Evolutionary conservation across 2,888 invertebrate species (phyloP).

Genomic region (Agrochola lychnidis): DNA sequence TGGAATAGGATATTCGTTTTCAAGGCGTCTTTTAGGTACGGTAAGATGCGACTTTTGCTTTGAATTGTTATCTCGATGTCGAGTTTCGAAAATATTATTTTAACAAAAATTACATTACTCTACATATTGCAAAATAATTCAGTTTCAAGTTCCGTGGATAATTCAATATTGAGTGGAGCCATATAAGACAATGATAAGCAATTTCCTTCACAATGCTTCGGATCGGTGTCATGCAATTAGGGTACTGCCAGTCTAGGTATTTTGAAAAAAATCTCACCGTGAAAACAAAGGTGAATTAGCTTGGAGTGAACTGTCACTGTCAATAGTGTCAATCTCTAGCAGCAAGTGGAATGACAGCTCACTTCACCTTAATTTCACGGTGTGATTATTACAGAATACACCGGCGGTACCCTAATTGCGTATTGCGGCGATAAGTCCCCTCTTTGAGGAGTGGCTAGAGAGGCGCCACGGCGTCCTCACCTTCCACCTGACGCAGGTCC

Average conservation of each 20-base stretch:
- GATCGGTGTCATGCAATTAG: too few relatives aligned
- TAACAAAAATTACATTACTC: background rate
- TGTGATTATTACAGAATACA: background rate
- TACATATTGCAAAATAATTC: background rate
- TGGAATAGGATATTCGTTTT: constrained; percentile 49
- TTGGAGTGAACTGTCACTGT: background rate
- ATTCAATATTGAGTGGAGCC: background rate
- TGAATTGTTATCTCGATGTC: constrained; percentile 30
- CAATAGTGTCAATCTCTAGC: background rate
- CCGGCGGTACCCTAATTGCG: background rate
- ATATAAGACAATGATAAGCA: too few relatives aligned
- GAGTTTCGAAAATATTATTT: background rate
- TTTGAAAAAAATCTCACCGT: background rate
- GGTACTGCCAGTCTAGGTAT: too few relatives aligned
- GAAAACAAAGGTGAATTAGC: background rate
- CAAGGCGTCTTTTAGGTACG: constrained; percentile 15
- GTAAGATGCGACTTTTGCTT: constrained; percentile 19
- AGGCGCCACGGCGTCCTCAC: too few relatives aligned
- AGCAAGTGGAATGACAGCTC: background rate
- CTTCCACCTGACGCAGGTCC: too few relatives aligned
- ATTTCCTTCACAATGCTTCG: too few relatives aligned
- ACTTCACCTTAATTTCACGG: background rate
- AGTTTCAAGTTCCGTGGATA: background rate
- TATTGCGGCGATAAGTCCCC: background rate
- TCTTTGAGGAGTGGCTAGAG: too few relatives aligned